These are phyloP conservation scores for Papio anubis DNA, from an alignment of 2,113 vertebrate species.

Conservation along the genomic window DNA sequence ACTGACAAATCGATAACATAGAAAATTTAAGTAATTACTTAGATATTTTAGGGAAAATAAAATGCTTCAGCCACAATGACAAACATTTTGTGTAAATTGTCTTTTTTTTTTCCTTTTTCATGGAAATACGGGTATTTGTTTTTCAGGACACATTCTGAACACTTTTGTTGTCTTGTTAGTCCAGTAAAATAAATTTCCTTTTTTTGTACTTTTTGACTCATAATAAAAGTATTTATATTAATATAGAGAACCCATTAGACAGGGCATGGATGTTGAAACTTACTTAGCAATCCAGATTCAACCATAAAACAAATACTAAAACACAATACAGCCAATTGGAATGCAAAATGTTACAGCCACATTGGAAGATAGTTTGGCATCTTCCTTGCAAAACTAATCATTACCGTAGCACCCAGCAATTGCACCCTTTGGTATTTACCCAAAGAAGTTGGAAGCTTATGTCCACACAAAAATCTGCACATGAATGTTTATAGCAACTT, in stretches of 20 bases:
- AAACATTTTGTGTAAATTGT: slow-evolving; percentile 10
- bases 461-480: neutral
- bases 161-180: neutral
- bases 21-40: slow-evolving; percentile 50
- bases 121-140: neutral
- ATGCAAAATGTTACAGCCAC: neutral
- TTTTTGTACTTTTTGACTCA: neutral
- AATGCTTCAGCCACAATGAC: neutral
- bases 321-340: neutral
- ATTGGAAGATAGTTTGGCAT: neutral
- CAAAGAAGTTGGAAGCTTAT: neutral
- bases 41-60: slow-evolving; percentile 64
- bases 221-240: neutral
- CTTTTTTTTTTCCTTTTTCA: neutral
- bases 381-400: neutral
- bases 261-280: neutral
- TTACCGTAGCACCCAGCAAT: neutral
- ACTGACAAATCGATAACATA: slow-evolving; percentile 20
- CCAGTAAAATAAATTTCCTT: neutral
- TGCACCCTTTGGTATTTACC: neutral
- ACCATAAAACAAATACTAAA: neutral
- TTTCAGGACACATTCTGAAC: neutral
- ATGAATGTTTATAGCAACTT: neutral
- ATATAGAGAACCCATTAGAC: too few species aligned
- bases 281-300: neutral